Base-by-base conservation (phyloP, 2,797 vertebrate genomes). In the Bovichtus variegatus region DNA sequence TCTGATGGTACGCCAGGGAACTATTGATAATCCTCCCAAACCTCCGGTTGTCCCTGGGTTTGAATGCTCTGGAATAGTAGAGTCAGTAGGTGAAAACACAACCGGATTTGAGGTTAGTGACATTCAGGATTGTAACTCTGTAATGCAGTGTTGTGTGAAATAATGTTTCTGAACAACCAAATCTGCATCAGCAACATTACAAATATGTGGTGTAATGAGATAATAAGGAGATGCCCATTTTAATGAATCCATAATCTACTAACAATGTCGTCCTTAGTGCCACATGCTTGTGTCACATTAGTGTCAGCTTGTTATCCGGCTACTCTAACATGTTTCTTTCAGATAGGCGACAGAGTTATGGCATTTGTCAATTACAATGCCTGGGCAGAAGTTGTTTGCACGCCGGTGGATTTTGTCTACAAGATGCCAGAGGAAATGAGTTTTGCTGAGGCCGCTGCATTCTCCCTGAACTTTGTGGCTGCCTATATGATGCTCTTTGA, bases 401-500 rank as follows among this genome's bases (percentile, higher is more conserved):
- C 97, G 0, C 96, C 97, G 0, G 91, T 93, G 50, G 97, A 99
- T 67, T 98, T 97, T 84, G 97, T 99, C 89, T 98, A 99, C 94
- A 99, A 97, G 94, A 96, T 99, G 90, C 97, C 98, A 0, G 97
- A 99, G 34, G 97, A 97, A 81, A 99, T 99, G 98, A 97, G 92
- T 74, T 99, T 98, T 90, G 92, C 97, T 0, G 98, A 99, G 94
- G 98, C 97, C 0, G 97, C 98, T 41, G 98, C 97, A 0, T 99
- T 99, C 88, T 96, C 96, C 76, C 95, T 99, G 95, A 99, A 98
- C 96, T 99, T 98, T 90, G 97, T 99, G 88, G 96, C 98, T 49
- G 98, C 98, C 12, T 99, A 99, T 87, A 97, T 99, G 97, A 99
- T 99, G 98, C 96, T 99, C 60, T 99, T 99, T 82, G 97, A 99